Base-by-base conservation (phyloP, 1,140 invertebrate species). In the Lethrus apterus region DNA sequence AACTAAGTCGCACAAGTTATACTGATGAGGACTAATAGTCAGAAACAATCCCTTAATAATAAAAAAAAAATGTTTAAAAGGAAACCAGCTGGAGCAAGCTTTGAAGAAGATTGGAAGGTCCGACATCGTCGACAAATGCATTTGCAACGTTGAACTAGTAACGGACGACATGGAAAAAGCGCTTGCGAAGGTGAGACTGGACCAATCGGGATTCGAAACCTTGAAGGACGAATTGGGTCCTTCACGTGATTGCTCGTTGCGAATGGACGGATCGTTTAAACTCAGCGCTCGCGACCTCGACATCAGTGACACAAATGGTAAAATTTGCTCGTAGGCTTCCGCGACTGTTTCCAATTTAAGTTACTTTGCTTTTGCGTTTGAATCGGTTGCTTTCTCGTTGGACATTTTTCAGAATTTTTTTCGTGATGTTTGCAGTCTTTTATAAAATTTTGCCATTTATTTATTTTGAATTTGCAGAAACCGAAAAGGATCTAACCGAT, bases 101-200 rank as follows among this genome's bases (percentile, higher is more conserved):
- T 65, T 90, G 15, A 75, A 79, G 46, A 78, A 78, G 58, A 87
- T 89, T 31, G 77, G 77, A 14, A 69, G 86, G 21, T 79, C 84
- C 50, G 86, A 91, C 65, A 85, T 90, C 36, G 81, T 89, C 2
- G 78, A 80, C 44, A 80, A 83, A 57, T 90, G 86, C 64, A 87
- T 91, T 59, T 83, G 81, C 56, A 87, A 89, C 59, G 74, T 89
- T 2, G 83, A 86, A 60, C 64, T 80, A 19, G 81, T 88, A 0
- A 86, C 84, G 1, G 83, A 90, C 67, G 81, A 86, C 56, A 76
- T 84, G 35, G 88, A 91, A 60, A 79, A 79, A 65, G 83, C 81
- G 18, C 75, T 86, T 13, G 85, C 86, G 3, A 83, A 83, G 65
- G 77, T 80, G 24, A 76, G 81, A 55, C 71, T 87, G 38, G 83